These are phyloP conservation scores for Euborellia annulipes DNA, from an alignment of 1,140 invertebrate genomes.

Conservation along the genomic window DNA sequence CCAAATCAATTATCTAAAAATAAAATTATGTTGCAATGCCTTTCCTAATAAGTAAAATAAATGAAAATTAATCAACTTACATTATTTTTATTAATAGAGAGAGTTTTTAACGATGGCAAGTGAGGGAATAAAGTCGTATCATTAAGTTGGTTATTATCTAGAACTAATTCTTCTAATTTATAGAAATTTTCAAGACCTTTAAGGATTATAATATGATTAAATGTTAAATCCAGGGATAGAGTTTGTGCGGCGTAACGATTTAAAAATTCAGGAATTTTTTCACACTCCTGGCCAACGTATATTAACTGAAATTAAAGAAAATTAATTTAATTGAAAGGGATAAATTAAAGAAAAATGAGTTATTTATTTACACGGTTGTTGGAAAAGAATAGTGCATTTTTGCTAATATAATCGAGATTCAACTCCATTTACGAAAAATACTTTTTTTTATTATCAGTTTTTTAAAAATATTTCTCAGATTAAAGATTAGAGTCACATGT, in stretches of 20 bases:
- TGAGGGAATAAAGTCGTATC: slow-evolving; percentile 47
- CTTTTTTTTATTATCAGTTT: no score
- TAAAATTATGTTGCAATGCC: slow-evolving; percentile 1
- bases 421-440: no score
- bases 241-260: slow-evolving; percentile 41
- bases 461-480: no score
- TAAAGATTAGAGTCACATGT: no score
- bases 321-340: no score
- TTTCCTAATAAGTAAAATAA: not conserved
- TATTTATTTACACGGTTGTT: not conserved
- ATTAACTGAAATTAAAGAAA: slow-evolving; percentile 35
- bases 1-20: slow-evolving; percentile 51
- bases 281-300: slow-evolving; percentile 44
- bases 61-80: slow-evolving; percentile 31
- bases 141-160: slow-evolving; percentile 69
- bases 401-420: no score
- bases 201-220: slow-evolving; percentile 49
- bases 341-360: not conserved
- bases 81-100: slow-evolving; percentile 80
- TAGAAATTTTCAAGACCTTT: slow-evolving; percentile 53
- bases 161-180: slow-evolving; percentile 55
- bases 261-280: slow-evolving; percentile 38
- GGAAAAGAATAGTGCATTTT: no score
- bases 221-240: slow-evolving; percentile 46
- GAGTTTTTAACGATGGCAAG: slow-evolving; percentile 46